These are phyloP conservation scores for Rousettus leschenaultii DNA, from an alignment of 2,113 vertebrate species.

Conservation along the genomic window DNA sequence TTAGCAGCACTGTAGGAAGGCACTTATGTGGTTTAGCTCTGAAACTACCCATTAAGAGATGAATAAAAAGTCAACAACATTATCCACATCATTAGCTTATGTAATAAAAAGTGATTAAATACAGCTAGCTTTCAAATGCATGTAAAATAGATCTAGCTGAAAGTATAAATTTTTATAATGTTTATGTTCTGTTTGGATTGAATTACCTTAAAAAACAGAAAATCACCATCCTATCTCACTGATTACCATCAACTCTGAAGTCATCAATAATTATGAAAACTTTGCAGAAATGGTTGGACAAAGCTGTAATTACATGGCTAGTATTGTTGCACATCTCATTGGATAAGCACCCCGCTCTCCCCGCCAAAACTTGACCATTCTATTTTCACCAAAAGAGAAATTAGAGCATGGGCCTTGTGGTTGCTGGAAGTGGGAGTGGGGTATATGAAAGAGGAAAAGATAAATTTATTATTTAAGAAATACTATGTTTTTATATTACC, in stretches of 20 bases:
- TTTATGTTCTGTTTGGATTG: constrained; percentile 54
- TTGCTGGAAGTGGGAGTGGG: background rate
- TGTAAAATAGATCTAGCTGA: constrained; percentile 40
- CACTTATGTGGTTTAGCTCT: background rate
- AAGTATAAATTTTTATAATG: constrained; percentile 59
- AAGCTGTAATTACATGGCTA: background rate
- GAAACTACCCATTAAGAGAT: constrained; percentile 57
- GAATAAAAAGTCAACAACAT: constrained; percentile 69
- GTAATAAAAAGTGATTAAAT: constrained; percentile 71
- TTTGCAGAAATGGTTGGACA: background rate
- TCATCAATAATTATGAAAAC: constrained; percentile 23
- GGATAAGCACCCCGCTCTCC: background rate
- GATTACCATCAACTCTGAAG: constrained; percentile 14
- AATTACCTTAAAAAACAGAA: constrained; percentile 61
- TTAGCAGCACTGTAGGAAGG: constrained; percentile 28
- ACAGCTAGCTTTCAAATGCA: constrained; percentile 58
- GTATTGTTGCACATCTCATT: background rate
- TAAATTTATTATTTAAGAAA: background rate
- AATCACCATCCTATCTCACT: constrained; percentile 23
- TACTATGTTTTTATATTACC: background rate
- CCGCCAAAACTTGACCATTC: background rate
- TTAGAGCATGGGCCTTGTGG: background rate
- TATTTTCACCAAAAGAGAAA: background rate
- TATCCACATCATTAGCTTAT: constrained; percentile 69
- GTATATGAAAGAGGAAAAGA: background rate